Percentiles rank a stretch among this genome's conserved stretches.
Evolutionary conservation across 2,888 invertebrate genomes (phyloP).

Genomic region (Rhamphomyia laevipes): DNA sequence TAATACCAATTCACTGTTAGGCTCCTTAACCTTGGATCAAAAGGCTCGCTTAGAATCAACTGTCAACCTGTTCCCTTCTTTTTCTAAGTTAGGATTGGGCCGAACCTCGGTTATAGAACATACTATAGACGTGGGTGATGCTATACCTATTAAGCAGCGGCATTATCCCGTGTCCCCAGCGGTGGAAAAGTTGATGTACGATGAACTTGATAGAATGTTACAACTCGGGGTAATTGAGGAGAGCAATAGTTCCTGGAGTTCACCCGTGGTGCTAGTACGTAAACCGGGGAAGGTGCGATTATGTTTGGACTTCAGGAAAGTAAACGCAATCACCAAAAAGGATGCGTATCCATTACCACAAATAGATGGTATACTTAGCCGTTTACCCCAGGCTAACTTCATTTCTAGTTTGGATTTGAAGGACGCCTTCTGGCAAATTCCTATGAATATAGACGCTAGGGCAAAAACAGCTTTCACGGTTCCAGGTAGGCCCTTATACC

Average conservation of each 20-base stretch:
- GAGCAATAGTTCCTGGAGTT: background rate
- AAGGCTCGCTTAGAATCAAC: no score
- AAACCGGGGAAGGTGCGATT: background rate
- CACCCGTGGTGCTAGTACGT: background rate
- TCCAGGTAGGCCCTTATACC: no score
- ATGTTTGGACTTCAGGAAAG: background rate
- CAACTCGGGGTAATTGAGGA: no score
- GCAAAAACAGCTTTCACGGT: no score
- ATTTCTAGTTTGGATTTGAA: conserved; percentile 20
- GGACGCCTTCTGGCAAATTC: conserved; percentile 14
- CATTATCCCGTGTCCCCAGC: conserved; percentile 3
- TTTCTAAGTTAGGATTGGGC: background rate
- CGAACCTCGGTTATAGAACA: background rate
- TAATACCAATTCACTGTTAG: no score
- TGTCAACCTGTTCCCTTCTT: background rate
- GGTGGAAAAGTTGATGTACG: conserved; percentile 1
- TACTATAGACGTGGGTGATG: background rate
- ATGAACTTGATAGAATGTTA: background rate
- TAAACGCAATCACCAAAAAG: conserved; percentile 2
- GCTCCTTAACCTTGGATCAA: no score
- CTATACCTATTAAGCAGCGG: background rate
- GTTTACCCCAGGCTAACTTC: conserved; percentile 15
- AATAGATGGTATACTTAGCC: conserved; percentile 18
- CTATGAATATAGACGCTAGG: no score
- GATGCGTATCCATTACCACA: conserved; percentile 4